A percentile compares a stretch with the other conserved stretches of the same genome.
Conservation (phyloP, 1,140 invertebrate genomes). For the Drosophila ficusphila region DNA sequence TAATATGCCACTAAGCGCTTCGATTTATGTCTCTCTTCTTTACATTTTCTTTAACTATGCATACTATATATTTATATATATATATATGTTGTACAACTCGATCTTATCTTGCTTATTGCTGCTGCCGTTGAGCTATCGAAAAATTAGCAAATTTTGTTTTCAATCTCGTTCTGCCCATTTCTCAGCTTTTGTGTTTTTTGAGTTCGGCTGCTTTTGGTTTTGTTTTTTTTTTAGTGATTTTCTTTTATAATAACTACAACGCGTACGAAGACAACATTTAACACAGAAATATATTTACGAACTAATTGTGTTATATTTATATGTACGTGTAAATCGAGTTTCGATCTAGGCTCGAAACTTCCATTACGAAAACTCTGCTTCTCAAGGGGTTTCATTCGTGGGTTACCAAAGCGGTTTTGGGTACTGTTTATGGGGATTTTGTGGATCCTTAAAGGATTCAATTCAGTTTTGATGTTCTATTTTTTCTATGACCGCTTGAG, state of each 20-base stretch:
- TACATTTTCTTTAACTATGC: conserved; percentile 72
- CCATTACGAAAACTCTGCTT: conserved; percentile 5
- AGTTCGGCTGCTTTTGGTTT: conserved; percentile 1
- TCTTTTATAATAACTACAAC: conserved; percentile 78
- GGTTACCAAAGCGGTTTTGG: background rate
- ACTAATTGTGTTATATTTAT: conserved; percentile 64
- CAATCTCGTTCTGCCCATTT: conserved; percentile 1
- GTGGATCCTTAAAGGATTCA: conserved; percentile 22
- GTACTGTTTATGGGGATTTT: background rate
- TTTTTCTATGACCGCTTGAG: background rate
- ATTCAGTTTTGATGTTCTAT: background rate
- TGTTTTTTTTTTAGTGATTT: conserved; percentile 6
- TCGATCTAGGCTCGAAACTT: conserved; percentile 36
- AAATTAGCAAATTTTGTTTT: conserved; percentile 28
- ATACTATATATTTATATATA: conserved; percentile 41
- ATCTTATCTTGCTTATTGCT: conserved; percentile 40
- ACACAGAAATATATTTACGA: conserved; percentile 83
- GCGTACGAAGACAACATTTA: conserved; percentile 83
- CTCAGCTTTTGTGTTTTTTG: conserved; percentile 9
- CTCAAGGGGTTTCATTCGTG: background rate
- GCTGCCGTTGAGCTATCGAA: conserved; percentile 30
- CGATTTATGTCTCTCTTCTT: conserved; percentile 45
- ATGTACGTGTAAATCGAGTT: conserved; percentile 30
- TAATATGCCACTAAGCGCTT: conserved; percentile 49
- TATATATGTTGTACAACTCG: conserved; percentile 65